phyloP scores from a whole-genome alignment of 1,140 invertebrate genomes.

The Ceratosolen fusciceps region DNA sequence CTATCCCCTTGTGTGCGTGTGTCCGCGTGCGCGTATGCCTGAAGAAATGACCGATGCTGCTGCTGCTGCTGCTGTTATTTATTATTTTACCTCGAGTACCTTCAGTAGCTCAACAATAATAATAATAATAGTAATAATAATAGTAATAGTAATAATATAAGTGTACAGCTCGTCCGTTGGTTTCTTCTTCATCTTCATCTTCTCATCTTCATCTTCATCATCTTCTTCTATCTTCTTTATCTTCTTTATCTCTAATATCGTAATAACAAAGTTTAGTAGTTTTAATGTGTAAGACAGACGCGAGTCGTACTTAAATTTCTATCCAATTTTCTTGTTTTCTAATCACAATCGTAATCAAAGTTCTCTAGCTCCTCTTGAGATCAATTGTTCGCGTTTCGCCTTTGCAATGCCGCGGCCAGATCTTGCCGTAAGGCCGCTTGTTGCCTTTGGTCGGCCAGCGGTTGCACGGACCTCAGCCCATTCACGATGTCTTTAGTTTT shows the following conservation, averaged over 20 bases:
- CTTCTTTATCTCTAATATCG: conserved; percentile 55
- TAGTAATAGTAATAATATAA: too few relatives aligned
- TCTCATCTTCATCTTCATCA: too few relatives aligned
- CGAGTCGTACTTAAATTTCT: conserved; percentile 51
- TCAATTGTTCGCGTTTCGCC: conserved; percentile 78
- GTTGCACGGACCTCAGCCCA: conserved; percentile 91
- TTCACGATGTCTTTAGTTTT: conserved; percentile 99
- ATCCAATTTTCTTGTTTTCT: conserved; percentile 55
- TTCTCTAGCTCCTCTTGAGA: conserved; percentile 60
- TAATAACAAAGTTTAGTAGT: conserved; percentile 57
- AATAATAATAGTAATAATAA: too few relatives aligned
- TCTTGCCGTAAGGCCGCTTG: conserved; percentile 89
- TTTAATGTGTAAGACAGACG: conserved; percentile 54
- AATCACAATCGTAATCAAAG: conserved; percentile 69
- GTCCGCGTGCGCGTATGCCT: conserved; percentile 51
- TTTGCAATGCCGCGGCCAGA: conserved; percentile 85
- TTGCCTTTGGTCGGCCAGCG: conserved; percentile 85
- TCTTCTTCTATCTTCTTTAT: too few relatives aligned
- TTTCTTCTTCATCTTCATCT: too few relatives aligned
- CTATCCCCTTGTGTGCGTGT: conserved; percentile 54
- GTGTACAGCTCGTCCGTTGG: too few relatives aligned
- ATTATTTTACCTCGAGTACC: too few relatives aligned
- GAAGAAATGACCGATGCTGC: conserved; percentile 51
- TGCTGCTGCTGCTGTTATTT: too few relatives aligned
- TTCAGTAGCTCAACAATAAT: conserved; percentile 61